Conservation (phyloP, 2,797 vertebrate genomes). For the Argya squamiceps region DNA sequence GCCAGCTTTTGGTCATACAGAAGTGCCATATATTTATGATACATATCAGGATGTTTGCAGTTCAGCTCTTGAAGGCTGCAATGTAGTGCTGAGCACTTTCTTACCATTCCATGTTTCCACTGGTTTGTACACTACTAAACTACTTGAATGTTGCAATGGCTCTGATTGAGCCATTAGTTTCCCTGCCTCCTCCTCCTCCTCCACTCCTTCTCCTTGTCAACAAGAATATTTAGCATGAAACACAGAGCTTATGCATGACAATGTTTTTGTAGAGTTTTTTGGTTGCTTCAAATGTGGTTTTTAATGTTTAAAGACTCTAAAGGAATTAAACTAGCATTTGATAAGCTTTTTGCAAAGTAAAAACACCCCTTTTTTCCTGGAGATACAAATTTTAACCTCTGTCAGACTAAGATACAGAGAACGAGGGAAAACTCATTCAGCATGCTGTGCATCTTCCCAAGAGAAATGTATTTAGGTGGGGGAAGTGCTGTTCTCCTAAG, state of each 20-base stretch:
- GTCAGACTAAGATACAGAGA: conserved; percentile 29
- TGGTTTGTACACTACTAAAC: conserved; percentile 52
- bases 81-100: conserved; percentile 65
- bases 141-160: conserved; percentile 71
- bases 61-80: conserved; percentile 35
- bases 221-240: conserved; percentile 51
- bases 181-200: not conserved
- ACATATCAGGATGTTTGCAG: conserved; percentile 44
- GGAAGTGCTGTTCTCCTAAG: not conserved
- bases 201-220: conserved; percentile 13
- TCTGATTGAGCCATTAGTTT: conserved; percentile 36
- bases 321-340: conserved; percentile 47
- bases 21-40: conserved; percentile 71
- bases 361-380: not conserved
- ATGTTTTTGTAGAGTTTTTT: conserved; percentile 45
- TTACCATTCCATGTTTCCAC: conserved; percentile 43
- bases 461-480: not conserved
- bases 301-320: conserved; percentile 54
- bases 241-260: conserved; percentile 35
- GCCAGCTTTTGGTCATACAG: conserved; percentile 29
- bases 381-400: conserved; percentile 42
- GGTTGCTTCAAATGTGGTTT: conserved; percentile 43
- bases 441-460: conserved; percentile 26
- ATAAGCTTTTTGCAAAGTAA: conserved; percentile 58
- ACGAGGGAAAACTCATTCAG: conserved; percentile 39